Base-by-base conservation (phyloP, 2,888 invertebrate species). In the Vannuccia rotundouncinata region DNA sequence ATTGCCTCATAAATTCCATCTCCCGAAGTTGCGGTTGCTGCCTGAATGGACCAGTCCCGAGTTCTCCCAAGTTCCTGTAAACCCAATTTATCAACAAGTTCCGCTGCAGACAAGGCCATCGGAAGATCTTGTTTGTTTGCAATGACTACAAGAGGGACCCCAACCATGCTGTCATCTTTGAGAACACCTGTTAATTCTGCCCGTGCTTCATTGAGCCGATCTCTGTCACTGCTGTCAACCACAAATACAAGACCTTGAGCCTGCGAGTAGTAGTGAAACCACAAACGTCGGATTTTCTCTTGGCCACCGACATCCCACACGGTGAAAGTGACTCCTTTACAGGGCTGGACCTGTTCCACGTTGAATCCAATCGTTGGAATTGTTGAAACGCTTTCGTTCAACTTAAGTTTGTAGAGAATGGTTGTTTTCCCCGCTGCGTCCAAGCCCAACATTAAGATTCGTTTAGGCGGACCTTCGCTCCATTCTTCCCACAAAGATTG, bases 391-490 rank as follows among this genome's bases (percentile, higher is more conserved):
- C 97, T 97, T 93, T 98, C 97, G 89, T 97, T 97, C 92, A 98
- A 92, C 92, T 98, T 98, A 89, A 98, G 92, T 93, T 98, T 98
- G 92, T 97, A 97, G 90, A 98, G 92, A 91, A 98, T 98, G 90
- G 97, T 98, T 88, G 97, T 98, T 93, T 98, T 98, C 92, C 98
- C 98, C 91, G 97, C 98, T 88, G 97, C 97, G 92, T 98, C 97
- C 89, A 96, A 92, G 89, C 95, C 95, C 86, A 96, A 95, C 97
- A 98, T 98, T 91, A 98, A 91, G 92, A 98, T 97, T 91, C 99
- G 45, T 78, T n/a, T 66, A 2, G 59, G 78, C 22, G 29, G 59
- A 76, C 76, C 76, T 5, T 27, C 10, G 1, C 76, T 29, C 31
- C 27, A 76, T 5, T 28, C 76, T 45, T 45, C 5, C 45, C 45